Evolutionary conservation across 2,797 vertebrate species (phyloP), one percentile per base, ranked within the genome.

Genomic region (Macroramphosus scolopax): DNA sequence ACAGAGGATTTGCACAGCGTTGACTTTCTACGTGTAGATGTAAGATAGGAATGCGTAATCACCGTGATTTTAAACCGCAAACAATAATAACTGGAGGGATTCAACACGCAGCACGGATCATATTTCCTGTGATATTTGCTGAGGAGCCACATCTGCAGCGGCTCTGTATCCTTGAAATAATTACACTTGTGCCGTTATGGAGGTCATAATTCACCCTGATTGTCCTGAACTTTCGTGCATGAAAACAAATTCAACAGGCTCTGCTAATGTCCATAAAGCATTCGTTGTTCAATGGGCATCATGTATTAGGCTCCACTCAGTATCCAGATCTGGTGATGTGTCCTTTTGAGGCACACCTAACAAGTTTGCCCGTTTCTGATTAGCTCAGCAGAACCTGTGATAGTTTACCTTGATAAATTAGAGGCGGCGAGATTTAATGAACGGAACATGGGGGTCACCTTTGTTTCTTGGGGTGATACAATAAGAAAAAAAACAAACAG

Each of bases 351-450:
- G 90, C 88, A 83, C 85, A 89, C 90, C 89, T 93, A 93, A 94
- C 94, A 93, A 92, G 90, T 88, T 91, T 89, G 17, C 58, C 39
- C 53, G 73, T 91, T 94, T 94, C 83, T 93, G 92, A 93, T 91
- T 75, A 92, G 91, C 91, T 96, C 93, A 96, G 95, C 94, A 95
- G 90, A 94, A 92, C 81, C 77, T 78, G 85, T 92, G 93, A 93
- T 92, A 87, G 88, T 89, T 91, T 89, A 88, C 86, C 88, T 90
- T 96, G 93, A 96, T 94, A 89, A 92, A 95, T 95, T 93, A 92
- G 90, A 92, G 72, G 92, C 91, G 89, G 91, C 90, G 84, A 89
- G 89, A 91, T 92, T 94, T 97, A 97, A 96, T 94, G 95, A 97
- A 96, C 86, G 83, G 89, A 84, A 92, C 90, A 90, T 86, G 71